Evolutionary conservation across 1,140 invertebrate genomes (phyloP).

Genomic region (Macrotrachela quadricornifera): DNA sequence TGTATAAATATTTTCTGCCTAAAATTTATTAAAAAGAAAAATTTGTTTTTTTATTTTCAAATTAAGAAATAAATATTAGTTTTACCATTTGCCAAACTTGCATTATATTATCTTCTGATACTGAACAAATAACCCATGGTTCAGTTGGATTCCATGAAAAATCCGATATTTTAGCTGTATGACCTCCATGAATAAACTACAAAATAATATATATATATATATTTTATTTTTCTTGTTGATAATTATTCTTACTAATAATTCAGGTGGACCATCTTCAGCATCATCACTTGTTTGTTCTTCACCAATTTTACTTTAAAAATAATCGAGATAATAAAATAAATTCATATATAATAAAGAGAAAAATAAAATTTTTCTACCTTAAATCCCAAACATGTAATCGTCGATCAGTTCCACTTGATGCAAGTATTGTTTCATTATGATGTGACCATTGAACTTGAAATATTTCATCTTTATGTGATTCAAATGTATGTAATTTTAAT

Average conservation of each 20-base stretch:
- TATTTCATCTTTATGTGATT: slow-evolving; percentile 98
- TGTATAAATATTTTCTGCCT: too few species aligned
- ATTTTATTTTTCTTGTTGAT: not conserved
- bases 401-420: slow-evolving; percentile 89
- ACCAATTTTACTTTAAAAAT: slow-evolving; percentile 59
- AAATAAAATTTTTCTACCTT: slow-evolving; percentile 8
- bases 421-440: slow-evolving; percentile 97
- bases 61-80: too few species aligned
- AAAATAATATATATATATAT: slow-evolving; percentile 33
- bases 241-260: slow-evolving; percentile 54
- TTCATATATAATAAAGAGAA: too few species aligned
- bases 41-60: too few species aligned
- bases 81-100: slow-evolving; percentile 42
- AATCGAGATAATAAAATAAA: too few species aligned
- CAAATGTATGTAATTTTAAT: slow-evolving; percentile 92
- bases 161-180: slow-evolving; percentile 98
- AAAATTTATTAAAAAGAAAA: too few species aligned
- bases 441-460: slow-evolving; percentile 99
- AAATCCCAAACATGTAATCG: slow-evolving; percentile 98
- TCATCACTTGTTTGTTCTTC: slow-evolving; percentile 97
- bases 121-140: slow-evolving; percentile 97
- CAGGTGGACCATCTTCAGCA: slow-evolving; percentile 94
- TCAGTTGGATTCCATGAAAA: slow-evolving; percentile 99
- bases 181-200: slow-evolving; percentile 59
- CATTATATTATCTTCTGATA: slow-evolving; percentile 99